Base-by-base conservation (phyloP, 2,797 vertebrate species). In the Smutsia gigantea region DNA sequence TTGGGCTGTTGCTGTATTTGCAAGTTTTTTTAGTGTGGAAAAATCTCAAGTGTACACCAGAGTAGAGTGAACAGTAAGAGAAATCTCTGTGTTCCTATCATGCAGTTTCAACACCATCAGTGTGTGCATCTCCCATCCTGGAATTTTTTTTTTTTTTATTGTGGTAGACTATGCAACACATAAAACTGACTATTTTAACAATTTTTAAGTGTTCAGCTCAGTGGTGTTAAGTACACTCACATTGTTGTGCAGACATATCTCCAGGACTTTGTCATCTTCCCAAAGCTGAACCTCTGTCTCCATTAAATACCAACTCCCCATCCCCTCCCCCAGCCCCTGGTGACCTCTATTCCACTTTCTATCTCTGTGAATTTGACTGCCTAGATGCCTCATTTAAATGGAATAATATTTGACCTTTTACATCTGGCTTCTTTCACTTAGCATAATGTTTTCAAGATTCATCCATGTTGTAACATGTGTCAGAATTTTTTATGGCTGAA, bases 281-380 rank as follows among this genome's bases (percentile, higher is more conserved):
- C 4, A 17, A 21, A n/a, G 25, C 34, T 2, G 53, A 68, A 72
- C 27, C 39, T 75, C 14, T 29, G 4, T 71, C 18, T 31, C 27
- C 14, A 1, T 31, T 29, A 55, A 31, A 59, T 2, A 9, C 34
- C 1, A 7, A 21, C 78, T 31, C 14, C 9, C 17, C 12, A 0
- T 1, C 7, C 1, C 34, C 25, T 5, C 64, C n/a, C 2, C 27
- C 42, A 2, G 68, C 3, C 74, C n/a, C 63, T 51, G 37, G n/a
- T 59, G n/a, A 42, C 29, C 63, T 21, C 49, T 31, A 0, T 13
- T 18, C n/a, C n/a, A n/a, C n/a, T n/a, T n/a, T n/a, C n/a, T n/a
- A n/a, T n/a, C n/a, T n/a, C n/a, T n/a, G n/a, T n/a, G n/a, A n/a
- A n/a, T n/a, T n/a, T n/a, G n/a, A n/a, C n/a, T n/a, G n/a, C n/a